Evolutionary conservation across 2,113 vertebrate species (phyloP).

Genomic region (Gallinago undulata): DNA sequence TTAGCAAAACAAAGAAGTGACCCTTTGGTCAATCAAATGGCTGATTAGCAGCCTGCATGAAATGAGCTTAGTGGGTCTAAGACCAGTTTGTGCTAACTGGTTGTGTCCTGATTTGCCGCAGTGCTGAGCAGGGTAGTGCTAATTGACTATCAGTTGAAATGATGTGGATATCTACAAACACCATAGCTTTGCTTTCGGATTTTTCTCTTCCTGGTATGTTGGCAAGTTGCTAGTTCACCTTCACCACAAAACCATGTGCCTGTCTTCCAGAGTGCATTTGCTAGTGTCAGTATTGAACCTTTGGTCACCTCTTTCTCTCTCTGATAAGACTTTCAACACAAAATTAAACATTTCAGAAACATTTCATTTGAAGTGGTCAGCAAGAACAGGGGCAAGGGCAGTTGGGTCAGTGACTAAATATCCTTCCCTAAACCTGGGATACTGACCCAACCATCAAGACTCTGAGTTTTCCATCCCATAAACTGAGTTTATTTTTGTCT

Average conservation of each 20-base stretch:
- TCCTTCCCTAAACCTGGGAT: not conserved
- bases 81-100: not conserved
- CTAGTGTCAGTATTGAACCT: not conserved
- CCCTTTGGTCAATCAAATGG: not conserved
- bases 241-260: not conserved
- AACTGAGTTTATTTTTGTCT: constrained; percentile 46
- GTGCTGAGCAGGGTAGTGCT: not conserved
- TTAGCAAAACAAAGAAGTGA: not conserved
- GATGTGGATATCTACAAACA: not conserved
- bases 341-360: not conserved
- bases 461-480: not conserved
- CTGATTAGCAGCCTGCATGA: not conserved
- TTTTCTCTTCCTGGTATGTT: not conserved
- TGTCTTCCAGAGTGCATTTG: not conserved
- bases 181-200: not conserved
- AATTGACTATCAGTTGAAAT: not conserved
- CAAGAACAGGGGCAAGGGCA: not conserved
- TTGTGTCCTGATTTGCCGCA: not conserved
- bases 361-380: not conserved
- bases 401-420: not conserved
- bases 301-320: not conserved
- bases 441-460: not conserved
- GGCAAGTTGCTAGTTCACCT: not conserved
- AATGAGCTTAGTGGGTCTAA: not conserved
- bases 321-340: not conserved